These are phyloP conservation scores for Andrena haemorrhoa DNA, from an alignment of 2,888 invertebrate genomes.

Conservation along the genomic window DNA sequence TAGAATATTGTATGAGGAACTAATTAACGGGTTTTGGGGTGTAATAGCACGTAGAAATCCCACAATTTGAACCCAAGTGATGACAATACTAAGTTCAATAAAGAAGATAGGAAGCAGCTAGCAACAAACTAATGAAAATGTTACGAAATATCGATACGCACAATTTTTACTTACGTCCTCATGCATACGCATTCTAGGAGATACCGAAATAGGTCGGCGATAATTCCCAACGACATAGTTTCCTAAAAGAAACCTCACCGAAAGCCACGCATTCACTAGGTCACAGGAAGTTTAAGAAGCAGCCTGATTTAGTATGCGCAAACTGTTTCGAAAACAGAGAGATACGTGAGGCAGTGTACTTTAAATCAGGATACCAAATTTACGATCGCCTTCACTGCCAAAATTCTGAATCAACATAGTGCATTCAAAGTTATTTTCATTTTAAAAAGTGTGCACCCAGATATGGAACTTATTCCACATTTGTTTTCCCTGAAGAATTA, in stretches of 20 bases:
- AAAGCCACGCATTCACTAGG: constrained; percentile 21
- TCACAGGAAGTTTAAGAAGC: constrained; percentile 22
- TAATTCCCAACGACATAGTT: constrained; percentile 25
- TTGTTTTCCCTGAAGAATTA: too few relatives aligned
- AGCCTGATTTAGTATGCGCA: background rate
- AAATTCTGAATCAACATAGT: too few relatives aligned
- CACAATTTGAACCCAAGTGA: background rate
- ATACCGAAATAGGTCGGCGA: constrained; percentile 42
- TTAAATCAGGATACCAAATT: background rate
- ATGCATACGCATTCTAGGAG: constrained; percentile 18
- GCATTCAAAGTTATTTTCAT: too few relatives aligned
- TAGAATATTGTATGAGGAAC: background rate
- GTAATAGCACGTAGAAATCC: background rate
- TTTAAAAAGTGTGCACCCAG: too few relatives aligned
- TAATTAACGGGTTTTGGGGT: background rate
- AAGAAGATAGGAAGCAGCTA: background rate
- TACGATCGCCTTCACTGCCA: background rate
- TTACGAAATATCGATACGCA: background rate
- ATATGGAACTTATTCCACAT: too few relatives aligned
- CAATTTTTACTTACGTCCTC: constrained; percentile 11
- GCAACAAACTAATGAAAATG: background rate
- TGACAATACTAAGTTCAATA: background rate
- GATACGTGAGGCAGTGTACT: background rate
- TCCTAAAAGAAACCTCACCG: constrained; percentile 6
- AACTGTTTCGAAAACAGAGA: background rate